phyloP scores from a whole-genome alignment of 2,888 invertebrate species.

The Drosophila nigricruria region DNA sequence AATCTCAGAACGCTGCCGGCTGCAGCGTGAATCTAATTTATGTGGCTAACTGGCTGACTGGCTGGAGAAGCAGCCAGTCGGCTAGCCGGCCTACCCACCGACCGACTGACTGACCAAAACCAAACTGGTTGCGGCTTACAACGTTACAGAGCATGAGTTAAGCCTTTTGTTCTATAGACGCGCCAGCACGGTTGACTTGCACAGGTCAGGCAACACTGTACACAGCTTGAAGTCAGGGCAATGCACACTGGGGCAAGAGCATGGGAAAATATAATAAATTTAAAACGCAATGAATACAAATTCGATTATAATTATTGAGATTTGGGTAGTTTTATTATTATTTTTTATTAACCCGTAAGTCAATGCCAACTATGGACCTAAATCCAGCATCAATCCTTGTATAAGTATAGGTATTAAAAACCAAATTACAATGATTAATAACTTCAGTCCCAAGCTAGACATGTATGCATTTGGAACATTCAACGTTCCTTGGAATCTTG shows the following conservation, averaged over 20 bases:
- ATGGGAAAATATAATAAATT: background rate
- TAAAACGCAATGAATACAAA: background rate
- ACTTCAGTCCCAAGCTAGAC: background rate
- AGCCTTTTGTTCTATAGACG: conserved; percentile 21
- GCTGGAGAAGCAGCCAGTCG: too few relatives aligned
- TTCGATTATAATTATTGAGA: background rate
- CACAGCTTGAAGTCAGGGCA: conserved; percentile 8
- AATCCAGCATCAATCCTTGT: too few relatives aligned
- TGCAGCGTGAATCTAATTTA: conserved; percentile 70
- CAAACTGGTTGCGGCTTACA: conserved; percentile 21
- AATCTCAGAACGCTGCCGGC: conserved; percentile 58
- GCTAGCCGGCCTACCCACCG: background rate
- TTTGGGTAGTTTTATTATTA: background rate
- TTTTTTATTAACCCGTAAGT: background rate
- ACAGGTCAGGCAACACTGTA: conserved; percentile 23
- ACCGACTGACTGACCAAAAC: conserved; percentile 5
- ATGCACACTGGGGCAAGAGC: conserved; percentile 18
- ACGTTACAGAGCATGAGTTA: conserved; percentile 4
- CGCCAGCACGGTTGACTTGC: background rate
- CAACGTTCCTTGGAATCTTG: background rate
- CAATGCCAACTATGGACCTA: background rate
- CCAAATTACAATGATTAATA: background rate
- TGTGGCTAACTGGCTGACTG: conserved; percentile 38
- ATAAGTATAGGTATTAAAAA: too few relatives aligned
- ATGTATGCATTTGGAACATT: background rate